Conservation (phyloP, 1,140 invertebrate species). For the Fopius arisanus region DNA sequence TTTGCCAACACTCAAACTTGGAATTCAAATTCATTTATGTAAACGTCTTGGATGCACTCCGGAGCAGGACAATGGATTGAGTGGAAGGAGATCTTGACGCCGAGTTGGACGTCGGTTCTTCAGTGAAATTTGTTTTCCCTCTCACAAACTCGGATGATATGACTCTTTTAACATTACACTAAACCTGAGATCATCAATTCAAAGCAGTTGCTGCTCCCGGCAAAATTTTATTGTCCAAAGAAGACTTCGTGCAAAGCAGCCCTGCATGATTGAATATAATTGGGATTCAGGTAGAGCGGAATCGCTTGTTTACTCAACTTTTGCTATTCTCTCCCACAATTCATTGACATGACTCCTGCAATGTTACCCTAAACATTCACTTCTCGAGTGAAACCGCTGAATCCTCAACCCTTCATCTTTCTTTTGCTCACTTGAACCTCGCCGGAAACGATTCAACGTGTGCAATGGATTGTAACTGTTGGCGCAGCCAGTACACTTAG, state of each 20-base stretch:
- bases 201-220: too few species aligned
- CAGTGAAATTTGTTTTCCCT: neutral
- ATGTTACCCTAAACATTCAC: slow-evolving; percentile 4
- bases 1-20: neutral
- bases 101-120: neutral
- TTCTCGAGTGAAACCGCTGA: neutral
- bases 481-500: slow-evolving; percentile 39
- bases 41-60: neutral
- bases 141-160: too few species aligned
- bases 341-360: neutral
- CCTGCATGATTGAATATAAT: neutral
- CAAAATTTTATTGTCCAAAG: too few species aligned
- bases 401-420: neutral
- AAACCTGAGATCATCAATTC: too few species aligned
- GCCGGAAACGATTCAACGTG: slow-evolving; percentile 59
- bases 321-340: slow-evolving; percentile 1
- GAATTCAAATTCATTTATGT: neutral
- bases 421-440: neutral
- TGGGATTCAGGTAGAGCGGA: neutral
- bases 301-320: neutral
- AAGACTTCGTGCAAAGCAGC: too few species aligned
- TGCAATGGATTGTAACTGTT: slow-evolving; percentile 61
- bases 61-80: neutral
- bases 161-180: too few species aligned
- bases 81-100: neutral